Evolutionary conservation across 2,797 vertebrate genomes (phyloP), one percentile per base, ranked within the genome.

Genomic region (Rhabdophis nuchalis): DNA sequence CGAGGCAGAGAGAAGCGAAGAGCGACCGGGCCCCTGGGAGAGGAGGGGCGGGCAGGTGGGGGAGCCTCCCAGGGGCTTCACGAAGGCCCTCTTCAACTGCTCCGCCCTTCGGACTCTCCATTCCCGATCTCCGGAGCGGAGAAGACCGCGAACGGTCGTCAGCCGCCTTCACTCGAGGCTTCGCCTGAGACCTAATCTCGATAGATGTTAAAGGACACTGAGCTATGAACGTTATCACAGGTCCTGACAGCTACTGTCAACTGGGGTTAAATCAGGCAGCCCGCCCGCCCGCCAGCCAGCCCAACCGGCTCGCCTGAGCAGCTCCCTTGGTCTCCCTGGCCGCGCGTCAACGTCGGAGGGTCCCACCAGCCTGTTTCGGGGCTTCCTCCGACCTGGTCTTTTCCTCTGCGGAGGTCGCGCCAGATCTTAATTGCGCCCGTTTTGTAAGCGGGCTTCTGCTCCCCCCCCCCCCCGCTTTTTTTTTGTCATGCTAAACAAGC

Each of bases 401-500:
- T 23, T 29, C 96, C 32, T 56, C 5, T 89, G 95, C 95, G 96
- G 96, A 95, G 95, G 96, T 96, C 97, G 94, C 96, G 94, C 97
- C 96, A 95, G 96, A 96, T 95, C 93, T 96, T 97, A 96, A 97
- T 98, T 97, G 97, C 97, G 54, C 96, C 96, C 92, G 90, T 95
- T 95, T 96, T 97, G 97, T 97, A 96, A 97, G 96, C 96, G 95
- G 95, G 97, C 11, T 10, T 3, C 20, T 88, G 60, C 2, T 14
- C 27, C 46, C 5, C 4, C 46, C 46, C 46, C 46, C 46, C 46
- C 4, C 46, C 46, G 46, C 32, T 0, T 6, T 16, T n/a, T 77
- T 97, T 97, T 98, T 98, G 97, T 98, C 95, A 97, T 98, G 97
- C 96, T 97, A 98, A 97, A 96, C 97, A 96, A 97, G 97, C 96